Conservation (phyloP, 2,113 vertebrate species). For the Agapornis roseicollis region DNA sequence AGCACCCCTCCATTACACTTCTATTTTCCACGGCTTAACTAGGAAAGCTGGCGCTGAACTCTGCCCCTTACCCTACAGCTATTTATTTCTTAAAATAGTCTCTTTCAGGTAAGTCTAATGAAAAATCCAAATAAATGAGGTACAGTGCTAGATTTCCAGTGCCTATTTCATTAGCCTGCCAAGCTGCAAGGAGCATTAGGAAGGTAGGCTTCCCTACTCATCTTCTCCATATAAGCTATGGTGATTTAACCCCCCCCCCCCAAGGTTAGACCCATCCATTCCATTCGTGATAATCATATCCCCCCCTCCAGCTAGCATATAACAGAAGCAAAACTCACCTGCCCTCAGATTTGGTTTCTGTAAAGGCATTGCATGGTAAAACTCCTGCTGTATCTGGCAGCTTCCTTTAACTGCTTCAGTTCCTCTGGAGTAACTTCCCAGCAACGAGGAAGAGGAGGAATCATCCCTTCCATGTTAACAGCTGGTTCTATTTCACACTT, state of each 20-base stretch:
- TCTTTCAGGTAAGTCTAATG: neutral
- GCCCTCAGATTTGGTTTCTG: neutral
- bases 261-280: neutral
- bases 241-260: neutral
- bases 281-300: neutral
- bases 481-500: neutral
- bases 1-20: neutral
- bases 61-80: conserved; percentile 26
- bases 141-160: neutral
- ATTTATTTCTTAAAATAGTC: conserved; percentile 7
- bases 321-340: neutral
- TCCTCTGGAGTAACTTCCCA: neutral
- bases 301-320: neutral
- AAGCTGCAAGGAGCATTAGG: neutral
- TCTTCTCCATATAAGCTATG: accelerated
- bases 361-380: accelerated
- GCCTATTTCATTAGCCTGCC: neutral
- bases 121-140: conserved; percentile 8
- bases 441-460: neutral
- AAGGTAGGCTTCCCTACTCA: neutral
- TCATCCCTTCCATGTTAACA: neutral
- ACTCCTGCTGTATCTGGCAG: neutral
- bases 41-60: neutral
- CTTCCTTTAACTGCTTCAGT: accelerated
- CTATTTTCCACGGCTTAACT: conserved; percentile 25